These are phyloP conservation scores for Diarsia brunnea DNA, from an alignment of 2,888 invertebrate genomes.

Conservation along the genomic window DNA sequence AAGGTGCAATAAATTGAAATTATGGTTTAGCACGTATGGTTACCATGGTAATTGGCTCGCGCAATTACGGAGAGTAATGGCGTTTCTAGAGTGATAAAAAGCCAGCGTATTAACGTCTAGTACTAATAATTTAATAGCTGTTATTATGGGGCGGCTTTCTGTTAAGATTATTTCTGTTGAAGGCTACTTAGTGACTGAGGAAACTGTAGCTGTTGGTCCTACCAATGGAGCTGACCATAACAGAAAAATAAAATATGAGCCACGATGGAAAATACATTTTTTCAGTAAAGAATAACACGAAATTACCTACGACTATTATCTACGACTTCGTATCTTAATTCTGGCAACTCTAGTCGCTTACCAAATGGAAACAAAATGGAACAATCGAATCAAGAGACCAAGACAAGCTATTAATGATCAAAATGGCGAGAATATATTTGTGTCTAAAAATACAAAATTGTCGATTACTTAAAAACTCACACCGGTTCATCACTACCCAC, in stretches of 20 bases:
- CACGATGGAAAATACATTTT: neutral
- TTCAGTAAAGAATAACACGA: neutral
- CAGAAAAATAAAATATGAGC: conserved; percentile 7
- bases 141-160: conserved; percentile 53
- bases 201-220: conserved; percentile 15
- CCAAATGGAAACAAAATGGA: neutral
- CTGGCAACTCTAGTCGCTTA: neutral
- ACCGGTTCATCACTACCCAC: neutral
- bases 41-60: conserved; percentile 49
- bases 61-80: conserved; percentile 61
- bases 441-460: neutral
- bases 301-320: too few relatives aligned
- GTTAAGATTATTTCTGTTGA: conserved; percentile 46
- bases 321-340: neutral
- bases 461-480: neutral
- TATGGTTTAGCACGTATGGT: conserved; percentile 35
- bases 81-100: conserved; percentile 59
- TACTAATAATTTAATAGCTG: conserved; percentile 52
- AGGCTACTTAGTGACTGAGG: conserved; percentile 44
- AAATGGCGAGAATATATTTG: neutral
- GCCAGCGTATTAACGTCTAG: conserved; percentile 46
- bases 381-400: neutral
- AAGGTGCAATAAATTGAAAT: conserved; percentile 46
- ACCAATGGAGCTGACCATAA: conserved; percentile 31
- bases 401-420: neutral